Evolutionary conservation across 2,113 vertebrate species (phyloP), one percentile per base, ranked within the genome.

Genomic region (Pedetes capensis): DNA sequence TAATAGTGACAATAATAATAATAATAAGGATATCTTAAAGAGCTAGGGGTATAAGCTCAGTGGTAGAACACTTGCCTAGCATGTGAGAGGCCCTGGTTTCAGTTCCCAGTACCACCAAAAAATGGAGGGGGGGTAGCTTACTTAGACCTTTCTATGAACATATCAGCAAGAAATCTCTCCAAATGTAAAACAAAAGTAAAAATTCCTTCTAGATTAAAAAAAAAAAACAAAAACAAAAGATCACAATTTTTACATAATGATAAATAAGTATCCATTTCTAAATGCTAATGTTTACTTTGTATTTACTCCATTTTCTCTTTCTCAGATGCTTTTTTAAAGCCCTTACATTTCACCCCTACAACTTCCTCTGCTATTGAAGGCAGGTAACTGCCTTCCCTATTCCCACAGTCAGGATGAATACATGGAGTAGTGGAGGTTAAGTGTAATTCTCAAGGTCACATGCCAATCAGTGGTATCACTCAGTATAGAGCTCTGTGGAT

Each of bases 121-220:
- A n/a, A n/a, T n/a, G n/a, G n/a, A n/a, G n/a, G n/a, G n/a, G n/a
- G n/a, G n/a, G n/a, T n/a, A n/a, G n/a, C n/a, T n/a, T n/a, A n/a
- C 63, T 55, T 44, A 93, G 11, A 93, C 23, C 81, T 89, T 76
- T 90, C 82, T 85, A 37, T 91, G 37, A 95, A 76, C 32, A 66
- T 27, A 81, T 4, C 37, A 88, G 12, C 91, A 51, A 90, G 16
- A 96, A 91, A 42, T 89, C 39, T 91, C 78, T 78, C 64, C 37
- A 96, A 78, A 94, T 81, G 59, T 17, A 78, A 87, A 92, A 37
- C 53, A 93, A 93, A 95, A 91, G 78, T 20, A 85, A 89, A 93
- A 87, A 94, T 22, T 25, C 3, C 68, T n/a, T 86, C 79, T 16
- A 87, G 83, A 85, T 74, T n/a, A n/a, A n/a, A n/a, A n/a, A n/a